Evolutionary conservation across 1,140 invertebrate genomes (phyloP).

Genomic region (Cyphomyrmex costatus): DNA sequence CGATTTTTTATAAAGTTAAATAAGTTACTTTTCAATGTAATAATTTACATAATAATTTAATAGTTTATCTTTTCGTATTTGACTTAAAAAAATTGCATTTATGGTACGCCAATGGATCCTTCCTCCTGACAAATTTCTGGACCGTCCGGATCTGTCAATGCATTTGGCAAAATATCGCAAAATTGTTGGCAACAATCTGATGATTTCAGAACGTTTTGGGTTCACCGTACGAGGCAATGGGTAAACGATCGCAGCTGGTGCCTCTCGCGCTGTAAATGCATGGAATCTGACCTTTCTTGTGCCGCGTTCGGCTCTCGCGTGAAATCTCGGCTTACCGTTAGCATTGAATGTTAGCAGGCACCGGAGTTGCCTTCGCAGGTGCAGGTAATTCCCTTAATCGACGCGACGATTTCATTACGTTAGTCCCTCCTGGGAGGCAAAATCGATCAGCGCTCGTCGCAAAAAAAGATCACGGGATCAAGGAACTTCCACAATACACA

Average conservation of each 20-base stretch:
- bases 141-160: too few relatives aligned
- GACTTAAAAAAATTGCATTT: too few relatives aligned
- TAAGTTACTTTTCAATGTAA: too few relatives aligned
- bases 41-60: too few relatives aligned
- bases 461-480: neutral
- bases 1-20: too few relatives aligned
- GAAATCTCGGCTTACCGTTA: conserved; percentile 58
- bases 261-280: conserved; percentile 37
- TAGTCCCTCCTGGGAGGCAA: neutral
- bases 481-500: neutral
- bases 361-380: neutral
- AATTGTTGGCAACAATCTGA: too few relatives aligned
- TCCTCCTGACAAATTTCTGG: too few relatives aligned
- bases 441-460: neutral
- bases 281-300: conserved; percentile 58
- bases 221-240: neutral
- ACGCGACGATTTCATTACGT: neutral
- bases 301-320: conserved; percentile 1
- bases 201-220: neutral
- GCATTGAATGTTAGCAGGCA: neutral
- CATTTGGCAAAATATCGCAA: neutral
- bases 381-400: neutral
- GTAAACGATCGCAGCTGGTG: conserved; percentile 2
- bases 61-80: too few relatives aligned
- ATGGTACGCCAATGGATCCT: too few relatives aligned